Conservation (phyloP, 2,113 vertebrate genomes). For the Saimiri boliviensis region DNA sequence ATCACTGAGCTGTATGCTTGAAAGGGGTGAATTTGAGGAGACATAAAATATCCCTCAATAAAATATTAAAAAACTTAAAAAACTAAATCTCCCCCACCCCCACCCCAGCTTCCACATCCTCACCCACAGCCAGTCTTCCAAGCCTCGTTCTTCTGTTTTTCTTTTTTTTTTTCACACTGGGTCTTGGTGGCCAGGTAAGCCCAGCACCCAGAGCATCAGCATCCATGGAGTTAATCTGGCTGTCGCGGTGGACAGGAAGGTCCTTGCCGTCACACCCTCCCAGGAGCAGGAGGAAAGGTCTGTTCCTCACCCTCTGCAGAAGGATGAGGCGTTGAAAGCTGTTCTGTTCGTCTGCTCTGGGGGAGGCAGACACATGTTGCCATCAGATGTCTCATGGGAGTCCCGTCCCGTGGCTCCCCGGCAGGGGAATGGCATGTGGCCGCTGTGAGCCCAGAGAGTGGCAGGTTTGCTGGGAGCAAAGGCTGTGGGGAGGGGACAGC, state of each 20-base stretch:
- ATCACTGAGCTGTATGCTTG: no score
- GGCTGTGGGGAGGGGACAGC: background rate
- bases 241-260: accelerated
- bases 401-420: background rate
- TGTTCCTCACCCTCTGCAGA: background rate
- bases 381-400: background rate
- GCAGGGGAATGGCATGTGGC: background rate
- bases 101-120: background rate
- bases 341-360: background rate
- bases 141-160: background rate
- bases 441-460: accelerated
- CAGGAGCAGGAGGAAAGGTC: background rate
- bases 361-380: background rate
- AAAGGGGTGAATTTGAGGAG: background rate
- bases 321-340: background rate
- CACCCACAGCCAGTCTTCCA: background rate
- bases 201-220: background rate
- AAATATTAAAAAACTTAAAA: background rate
- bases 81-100: no score
- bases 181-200: no score
- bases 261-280: background rate
- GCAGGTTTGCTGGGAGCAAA: background rate
- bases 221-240: accelerated
- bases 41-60: background rate
- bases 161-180: background rate